Evolutionary conservation across 1,140 invertebrate species (phyloP).

Genomic region (Nylanderia fulva): DNA sequence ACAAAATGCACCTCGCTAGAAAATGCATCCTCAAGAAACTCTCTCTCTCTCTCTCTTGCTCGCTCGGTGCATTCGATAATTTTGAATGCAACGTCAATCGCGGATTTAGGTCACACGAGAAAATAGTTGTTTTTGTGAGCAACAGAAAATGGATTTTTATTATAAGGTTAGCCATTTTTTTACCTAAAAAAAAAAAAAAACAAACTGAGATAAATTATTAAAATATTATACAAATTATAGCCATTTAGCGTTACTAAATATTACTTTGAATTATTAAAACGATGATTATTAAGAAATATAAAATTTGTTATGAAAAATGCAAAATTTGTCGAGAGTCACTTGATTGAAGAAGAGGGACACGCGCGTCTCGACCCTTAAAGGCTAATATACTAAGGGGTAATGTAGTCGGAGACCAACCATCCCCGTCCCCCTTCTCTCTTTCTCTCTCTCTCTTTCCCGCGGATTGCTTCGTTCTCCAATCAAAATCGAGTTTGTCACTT

Average conservation of each 20-base stretch:
- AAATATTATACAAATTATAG: no score
- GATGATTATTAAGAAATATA: slow-evolving; percentile 17
- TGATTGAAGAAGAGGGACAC: slow-evolving; percentile 31
- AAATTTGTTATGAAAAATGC: neutral
- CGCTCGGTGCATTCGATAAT: neutral
- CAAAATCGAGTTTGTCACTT: slow-evolving; percentile 71
- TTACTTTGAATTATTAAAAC: neutral
- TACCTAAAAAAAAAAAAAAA: no score
- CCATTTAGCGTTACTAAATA: no score
- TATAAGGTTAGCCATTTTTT: neutral
- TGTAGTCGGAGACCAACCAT: neutral
- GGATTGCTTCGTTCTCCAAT: slow-evolving; percentile 62
- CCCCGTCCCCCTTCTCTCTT: neutral
- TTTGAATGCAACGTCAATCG: neutral
- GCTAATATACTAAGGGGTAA: slow-evolving; percentile 42
- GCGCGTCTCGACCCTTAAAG: neutral
- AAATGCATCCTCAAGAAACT: neutral
- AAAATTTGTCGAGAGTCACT: neutral
- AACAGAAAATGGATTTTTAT: no score
- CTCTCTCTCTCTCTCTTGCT: no score
- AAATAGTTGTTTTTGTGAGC: neutral
- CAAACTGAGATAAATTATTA: no score
- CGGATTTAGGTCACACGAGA: neutral
- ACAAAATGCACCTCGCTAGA: slow-evolving; percentile 16
- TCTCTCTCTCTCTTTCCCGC: neutral